A percentile compares a stretch with the other conserved stretches of the same genome.
These are phyloP conservation scores for Macrobrachium nipponense DNA, from an alignment of 1,140 invertebrate species.

Conservation along the genomic window DNA sequence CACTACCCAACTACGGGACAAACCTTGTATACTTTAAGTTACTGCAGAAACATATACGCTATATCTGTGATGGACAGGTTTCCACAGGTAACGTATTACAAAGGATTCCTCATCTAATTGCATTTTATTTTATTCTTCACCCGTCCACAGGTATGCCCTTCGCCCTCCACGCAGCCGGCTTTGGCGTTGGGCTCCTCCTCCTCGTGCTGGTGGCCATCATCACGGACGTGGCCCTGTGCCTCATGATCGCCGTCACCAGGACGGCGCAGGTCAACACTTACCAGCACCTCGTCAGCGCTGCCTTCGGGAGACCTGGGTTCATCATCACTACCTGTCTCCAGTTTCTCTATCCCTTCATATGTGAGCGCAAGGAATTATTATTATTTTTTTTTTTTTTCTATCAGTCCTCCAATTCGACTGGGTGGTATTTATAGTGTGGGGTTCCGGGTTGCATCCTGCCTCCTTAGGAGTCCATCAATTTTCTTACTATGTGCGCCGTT, in stretches of 20 bases:
- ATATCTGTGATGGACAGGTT: too few species aligned
- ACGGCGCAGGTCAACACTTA: constrained; percentile 86
- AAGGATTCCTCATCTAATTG: background rate
- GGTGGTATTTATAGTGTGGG: too few species aligned
- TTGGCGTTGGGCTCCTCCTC: constrained; percentile 81
- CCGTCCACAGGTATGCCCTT: constrained; percentile 80
- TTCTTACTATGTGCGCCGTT: too few species aligned
- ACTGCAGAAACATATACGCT: background rate
- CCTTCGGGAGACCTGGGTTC: constrained; percentile 85
- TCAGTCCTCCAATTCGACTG: too few species aligned
- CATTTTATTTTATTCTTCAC: background rate
- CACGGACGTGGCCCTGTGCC: constrained; percentile 86
- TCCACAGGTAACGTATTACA: background rate
- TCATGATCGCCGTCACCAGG: constrained; percentile 85
- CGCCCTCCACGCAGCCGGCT: constrained; percentile 84
- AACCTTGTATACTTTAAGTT: background rate
- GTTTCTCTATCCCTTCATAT: constrained; percentile 88
- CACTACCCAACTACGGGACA: too few species aligned
- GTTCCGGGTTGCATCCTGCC: too few species aligned
- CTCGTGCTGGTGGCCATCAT: constrained; percentile 81
- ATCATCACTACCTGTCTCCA: constrained; percentile 82
- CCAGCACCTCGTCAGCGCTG: constrained; percentile 85
- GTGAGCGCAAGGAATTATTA: constrained; percentile 71
- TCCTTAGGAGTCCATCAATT: too few species aligned
- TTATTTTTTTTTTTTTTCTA: too few species aligned